A percentile compares a stretch with the other conserved stretches of the same genome.
Evolutionary conservation across 2,888 invertebrate species (phyloP).

Genomic region (Ctena decussata): DNA sequence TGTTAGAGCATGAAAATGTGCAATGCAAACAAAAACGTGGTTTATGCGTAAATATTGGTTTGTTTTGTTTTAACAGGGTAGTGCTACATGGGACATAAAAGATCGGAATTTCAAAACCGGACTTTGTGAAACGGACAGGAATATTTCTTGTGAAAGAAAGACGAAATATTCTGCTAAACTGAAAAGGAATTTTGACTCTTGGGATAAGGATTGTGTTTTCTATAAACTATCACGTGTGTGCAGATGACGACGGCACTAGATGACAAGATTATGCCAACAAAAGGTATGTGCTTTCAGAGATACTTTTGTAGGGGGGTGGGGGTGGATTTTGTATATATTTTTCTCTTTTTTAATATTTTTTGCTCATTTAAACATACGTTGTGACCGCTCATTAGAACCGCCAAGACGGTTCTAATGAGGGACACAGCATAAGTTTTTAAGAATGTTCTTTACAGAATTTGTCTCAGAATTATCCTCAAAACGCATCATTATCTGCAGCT

Average conservation of each 20-base stretch:
- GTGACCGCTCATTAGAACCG: no score
- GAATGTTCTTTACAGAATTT: no score
- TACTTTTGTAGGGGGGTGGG: no score
- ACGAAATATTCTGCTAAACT: neutral
- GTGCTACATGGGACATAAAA: neutral
- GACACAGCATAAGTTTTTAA: no score
- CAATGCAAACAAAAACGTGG: neutral
- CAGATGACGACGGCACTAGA: constrained; percentile 46
- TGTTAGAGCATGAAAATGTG: neutral
- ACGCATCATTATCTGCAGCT: no score
- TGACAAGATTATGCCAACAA: constrained; percentile 58
- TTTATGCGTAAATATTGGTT: constrained; percentile 6
- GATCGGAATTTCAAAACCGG: neutral
- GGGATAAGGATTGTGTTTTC: neutral
- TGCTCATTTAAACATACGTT: no score
- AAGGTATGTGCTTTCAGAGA: constrained; percentile 46
- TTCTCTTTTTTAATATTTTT: no score
- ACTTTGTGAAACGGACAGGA: neutral
- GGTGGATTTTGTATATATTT: no score
- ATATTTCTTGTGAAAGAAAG: neutral
- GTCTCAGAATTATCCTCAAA: no score
- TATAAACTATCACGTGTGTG: neutral
- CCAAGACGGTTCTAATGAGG: no score
- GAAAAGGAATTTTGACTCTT: neutral
- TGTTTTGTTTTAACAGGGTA: constrained; percentile 7